Conservation (phyloP, 1,140 invertebrate species). For the Chionoecetes opilio region DNA sequence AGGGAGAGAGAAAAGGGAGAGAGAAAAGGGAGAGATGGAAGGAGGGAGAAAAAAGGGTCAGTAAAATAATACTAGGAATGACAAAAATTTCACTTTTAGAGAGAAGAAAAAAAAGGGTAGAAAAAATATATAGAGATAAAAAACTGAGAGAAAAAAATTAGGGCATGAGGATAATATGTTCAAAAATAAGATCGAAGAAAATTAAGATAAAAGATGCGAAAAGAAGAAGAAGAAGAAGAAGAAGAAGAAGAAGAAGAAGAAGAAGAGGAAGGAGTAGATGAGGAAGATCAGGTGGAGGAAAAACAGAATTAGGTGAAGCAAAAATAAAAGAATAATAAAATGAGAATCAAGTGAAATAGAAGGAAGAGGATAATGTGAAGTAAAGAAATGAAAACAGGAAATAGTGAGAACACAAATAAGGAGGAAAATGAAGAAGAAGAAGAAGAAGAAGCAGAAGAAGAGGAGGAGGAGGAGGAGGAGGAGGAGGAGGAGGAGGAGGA, state of each 20-base stretch:
- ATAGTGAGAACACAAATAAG: neutral
- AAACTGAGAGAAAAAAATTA: neutral
- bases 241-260: neutral
- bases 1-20: neutral
- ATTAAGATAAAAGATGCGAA: too few species aligned
- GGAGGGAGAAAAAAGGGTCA: neutral
- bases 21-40: neutral
- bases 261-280: neutral
- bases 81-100: too few species aligned
- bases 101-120: slow-evolving; percentile 25
- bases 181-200: too few species aligned
- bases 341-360: neutral
- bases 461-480: slow-evolving; percentile 42
- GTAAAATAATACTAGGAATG: neutral
- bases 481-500: slow-evolving; percentile 14
- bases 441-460: too few species aligned
- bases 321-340: neutral
- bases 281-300: neutral
- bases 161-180: too few species aligned
- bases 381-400: neutral
- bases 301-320: neutral
- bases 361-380: neutral
- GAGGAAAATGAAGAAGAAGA: neutral
- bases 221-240: neutral
- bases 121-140: neutral